Base-by-base conservation (phyloP, 2,113 vertebrate species). In the Pardalotus punctatus region DNA sequence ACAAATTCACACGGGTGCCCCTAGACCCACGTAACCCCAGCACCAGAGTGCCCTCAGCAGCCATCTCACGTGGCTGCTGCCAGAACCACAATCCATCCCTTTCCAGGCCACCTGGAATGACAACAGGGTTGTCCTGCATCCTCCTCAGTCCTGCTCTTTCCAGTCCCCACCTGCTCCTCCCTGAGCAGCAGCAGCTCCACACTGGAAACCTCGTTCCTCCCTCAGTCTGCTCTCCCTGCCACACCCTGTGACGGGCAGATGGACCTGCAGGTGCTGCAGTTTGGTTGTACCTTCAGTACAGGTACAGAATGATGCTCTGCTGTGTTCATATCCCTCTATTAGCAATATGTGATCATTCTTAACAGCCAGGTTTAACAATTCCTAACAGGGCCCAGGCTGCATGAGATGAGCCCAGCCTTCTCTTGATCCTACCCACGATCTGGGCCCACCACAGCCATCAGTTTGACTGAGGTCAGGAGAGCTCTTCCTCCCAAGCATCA, bases 11-110 rank as follows among this genome's bases (percentile, higher is more conserved):
- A 6, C 0, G 33, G 28, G 8, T 23, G 19, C 10, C 33, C 61
- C 43, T 14, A 20, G 62, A 36, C 14, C 17, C 56, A 5, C 0
- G 0, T 2, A 35, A 35, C 8, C 43, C 6, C 27, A 9, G 51
- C 8, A 38, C 24, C n/a, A 43, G n/a, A 28, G 8, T 5, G 14
- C 28, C 21, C 40, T 22, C 35, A 62, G 56, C 38, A 27, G 38
- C 28, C 78, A 67, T 61, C 20, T 14, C 45, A 17, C 0, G 1
- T 7, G 51, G 69, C 53, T 76, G n/a, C 70, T 89, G 29, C 47
- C 3, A 56, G 33, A 4, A 4, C 2, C 66, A 53, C 47, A 0
- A 22, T 3, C 35, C 25, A 9, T 5, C 8, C 24, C 38, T 24
- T 28, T 10, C 12, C 66, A 90, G 65, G 38, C 42, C 43, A 5